A percentile compares a stretch with the other conserved stretches of the same genome.
Evolutionary conservation across 2,113 vertebrate species (phyloP).

Genomic region (Manacus vitellinus): DNA sequence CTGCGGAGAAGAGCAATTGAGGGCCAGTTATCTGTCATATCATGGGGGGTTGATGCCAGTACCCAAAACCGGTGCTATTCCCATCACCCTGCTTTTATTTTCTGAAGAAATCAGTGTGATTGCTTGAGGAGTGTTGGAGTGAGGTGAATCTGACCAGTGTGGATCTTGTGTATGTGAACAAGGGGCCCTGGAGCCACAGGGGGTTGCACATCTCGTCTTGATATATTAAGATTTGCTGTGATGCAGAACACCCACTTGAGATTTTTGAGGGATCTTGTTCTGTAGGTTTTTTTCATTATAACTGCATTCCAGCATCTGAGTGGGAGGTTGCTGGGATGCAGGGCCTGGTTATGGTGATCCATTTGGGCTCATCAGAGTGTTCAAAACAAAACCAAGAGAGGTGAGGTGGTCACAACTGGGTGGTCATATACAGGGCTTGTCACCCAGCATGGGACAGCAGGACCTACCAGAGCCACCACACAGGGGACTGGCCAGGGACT

Average conservation of each 20-base stretch:
- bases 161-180: background rate
- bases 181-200: background rate
- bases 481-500: background rate
- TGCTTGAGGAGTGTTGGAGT: background rate
- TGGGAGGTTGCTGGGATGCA: background rate
- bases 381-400: background rate
- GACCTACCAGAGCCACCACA: background rate
- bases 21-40: background rate
- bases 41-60: background rate
- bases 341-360: accelerated
- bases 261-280: background rate
- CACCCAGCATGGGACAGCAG: background rate
- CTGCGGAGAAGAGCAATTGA: accelerated
- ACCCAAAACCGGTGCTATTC: background rate
- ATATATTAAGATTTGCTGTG: background rate
- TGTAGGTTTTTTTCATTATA: background rate
- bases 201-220: accelerated
- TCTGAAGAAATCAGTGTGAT: background rate
- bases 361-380: background rate
- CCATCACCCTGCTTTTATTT: background rate
- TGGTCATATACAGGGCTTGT: background rate
- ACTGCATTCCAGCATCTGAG: accelerated
- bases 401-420: accelerated
- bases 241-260: background rate
- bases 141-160: background rate